These are phyloP conservation scores for Dendronephthya gigantea DNA, from an alignment of 64 coral and sea anemone species.

Conservation along the genomic window DNA sequence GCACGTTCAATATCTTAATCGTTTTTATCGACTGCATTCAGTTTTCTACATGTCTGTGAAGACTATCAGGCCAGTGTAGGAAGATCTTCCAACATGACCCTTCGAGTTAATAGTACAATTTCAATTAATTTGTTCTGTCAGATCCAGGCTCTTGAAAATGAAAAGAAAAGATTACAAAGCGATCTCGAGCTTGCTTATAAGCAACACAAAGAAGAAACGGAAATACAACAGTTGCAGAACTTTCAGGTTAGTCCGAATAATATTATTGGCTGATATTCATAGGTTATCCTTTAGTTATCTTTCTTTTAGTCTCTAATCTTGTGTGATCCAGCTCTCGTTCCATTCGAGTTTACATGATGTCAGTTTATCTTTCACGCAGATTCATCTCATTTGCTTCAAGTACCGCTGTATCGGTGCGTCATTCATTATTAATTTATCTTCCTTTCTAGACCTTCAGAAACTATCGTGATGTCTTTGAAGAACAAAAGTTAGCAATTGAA, in stretches of 20 bases:
- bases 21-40: no score
- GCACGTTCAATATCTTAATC: no score
- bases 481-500: slow-evolving; percentile 89
- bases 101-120: neutral
- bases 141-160: slow-evolving; percentile 78
- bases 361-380: no score
- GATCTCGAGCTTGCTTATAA: slow-evolving; percentile 86
- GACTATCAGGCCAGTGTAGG: no score
- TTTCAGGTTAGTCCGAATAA: slow-evolving; percentile 50
- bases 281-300: neutral
- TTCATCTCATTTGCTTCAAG: no score
- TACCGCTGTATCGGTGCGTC: no score
- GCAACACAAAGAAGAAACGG: slow-evolving; percentile 90
- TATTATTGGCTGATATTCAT: neutral
- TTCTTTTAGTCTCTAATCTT: no score
- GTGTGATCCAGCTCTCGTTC: no score
- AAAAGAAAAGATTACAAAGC: slow-evolving; percentile 75
- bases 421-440: neutral
- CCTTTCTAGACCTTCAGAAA: slow-evolving; percentile 76
- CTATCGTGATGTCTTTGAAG: slow-evolving; percentile 96
- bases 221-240: slow-evolving; percentile 94
- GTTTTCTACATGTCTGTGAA: no score
- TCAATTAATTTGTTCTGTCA: neutral
- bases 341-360: no score
- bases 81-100: no score